phyloP scores from a whole-genome alignment of 1,140 invertebrate species.

The Zaprionus nigranus region DNA sequence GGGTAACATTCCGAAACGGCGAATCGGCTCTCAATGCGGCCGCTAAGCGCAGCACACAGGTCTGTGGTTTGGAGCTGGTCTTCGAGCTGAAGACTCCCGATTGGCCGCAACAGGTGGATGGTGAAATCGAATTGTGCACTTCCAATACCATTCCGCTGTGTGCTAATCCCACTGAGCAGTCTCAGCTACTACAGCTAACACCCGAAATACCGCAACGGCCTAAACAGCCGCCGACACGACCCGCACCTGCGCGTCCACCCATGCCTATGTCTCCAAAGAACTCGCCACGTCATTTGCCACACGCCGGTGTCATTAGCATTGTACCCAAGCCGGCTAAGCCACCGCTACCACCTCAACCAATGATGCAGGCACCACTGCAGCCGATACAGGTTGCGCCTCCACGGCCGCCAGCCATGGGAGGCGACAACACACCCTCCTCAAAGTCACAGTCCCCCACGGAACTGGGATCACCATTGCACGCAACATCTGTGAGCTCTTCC shows the following conservation, averaged over 20 bases:
- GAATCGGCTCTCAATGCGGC: slow-evolving; percentile 92
- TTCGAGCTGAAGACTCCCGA: slow-evolving; percentile 93
- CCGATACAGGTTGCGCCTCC: slow-evolving; percentile 85
- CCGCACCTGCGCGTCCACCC: slow-evolving; percentile 86
- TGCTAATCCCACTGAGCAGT: slow-evolving; percentile 80
- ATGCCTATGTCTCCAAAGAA: slow-evolving; percentile 85
- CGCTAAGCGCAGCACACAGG: slow-evolving; percentile 85
- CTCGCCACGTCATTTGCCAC: slow-evolving; percentile 82
- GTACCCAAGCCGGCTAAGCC: slow-evolving; percentile 84
- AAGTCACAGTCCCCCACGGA: slow-evolving; percentile 78
- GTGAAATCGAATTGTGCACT: slow-evolving; percentile 92
- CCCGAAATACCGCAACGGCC: slow-evolving; percentile 85
- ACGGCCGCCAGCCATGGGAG: slow-evolving; percentile 70
- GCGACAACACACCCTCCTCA: slow-evolving; percentile 83
- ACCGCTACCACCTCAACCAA: slow-evolving; percentile 85
- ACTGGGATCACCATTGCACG: slow-evolving; percentile 51
- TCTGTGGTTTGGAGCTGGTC: slow-evolving; percentile 89
- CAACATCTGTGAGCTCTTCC: slow-evolving; percentile 59
- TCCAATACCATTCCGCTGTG: slow-evolving; percentile 92
- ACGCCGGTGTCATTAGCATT: slow-evolving; percentile 82
- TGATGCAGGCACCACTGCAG: slow-evolving; percentile 85
- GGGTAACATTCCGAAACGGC: slow-evolving; percentile 95
- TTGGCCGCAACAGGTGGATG: slow-evolving; percentile 92
- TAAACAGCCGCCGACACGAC: slow-evolving; percentile 86
- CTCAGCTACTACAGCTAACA: slow-evolving; percentile 76